Evolutionary conservation across 2,797 vertebrate genomes (phyloP).

Genomic region (Crocodylus rhombifer): DNA sequence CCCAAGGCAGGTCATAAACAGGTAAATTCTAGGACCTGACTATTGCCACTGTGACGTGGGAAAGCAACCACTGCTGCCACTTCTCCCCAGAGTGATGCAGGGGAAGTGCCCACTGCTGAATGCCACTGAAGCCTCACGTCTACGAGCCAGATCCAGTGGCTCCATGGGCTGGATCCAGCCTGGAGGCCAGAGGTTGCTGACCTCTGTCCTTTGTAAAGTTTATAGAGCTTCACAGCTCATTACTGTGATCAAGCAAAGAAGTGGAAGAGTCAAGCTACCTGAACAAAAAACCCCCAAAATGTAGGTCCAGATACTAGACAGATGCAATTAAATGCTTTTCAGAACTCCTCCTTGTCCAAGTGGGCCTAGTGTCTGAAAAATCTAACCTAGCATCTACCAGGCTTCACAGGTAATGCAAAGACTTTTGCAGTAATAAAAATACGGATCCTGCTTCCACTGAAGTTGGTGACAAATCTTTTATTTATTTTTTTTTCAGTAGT

Average conservation of each 20-base stretch:
- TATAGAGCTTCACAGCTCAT: not conserved
- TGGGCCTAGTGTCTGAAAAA: not conserved
- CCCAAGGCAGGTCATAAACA: too few relatives aligned
- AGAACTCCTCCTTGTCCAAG: not conserved
- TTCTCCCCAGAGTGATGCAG: too few relatives aligned
- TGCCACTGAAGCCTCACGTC: too few relatives aligned
- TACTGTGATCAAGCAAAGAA: not conserved
- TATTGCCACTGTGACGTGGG: too few relatives aligned
- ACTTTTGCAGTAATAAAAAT: not conserved
- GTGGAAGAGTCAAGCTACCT: not conserved
- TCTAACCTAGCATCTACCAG: not conserved
- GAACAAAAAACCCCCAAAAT: not conserved
- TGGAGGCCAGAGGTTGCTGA: not conserved
- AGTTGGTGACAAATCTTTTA: not conserved
- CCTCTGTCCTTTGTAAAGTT: not conserved
- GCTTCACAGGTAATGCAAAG: not conserved
- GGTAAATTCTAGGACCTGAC: too few relatives aligned
- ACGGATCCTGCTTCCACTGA: not conserved
- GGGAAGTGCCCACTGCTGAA: too few relatives aligned
- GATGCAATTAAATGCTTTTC: not conserved
- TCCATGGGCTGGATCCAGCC: too few relatives aligned
- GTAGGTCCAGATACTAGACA: not conserved
- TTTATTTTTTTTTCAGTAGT: slow-evolving; percentile 36
- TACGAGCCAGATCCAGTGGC: too few relatives aligned
- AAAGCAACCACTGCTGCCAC: too few relatives aligned